Evolutionary conservation across 2,888 invertebrate genomes (phyloP).

Genomic region (Plagiodera versicolora): DNA sequence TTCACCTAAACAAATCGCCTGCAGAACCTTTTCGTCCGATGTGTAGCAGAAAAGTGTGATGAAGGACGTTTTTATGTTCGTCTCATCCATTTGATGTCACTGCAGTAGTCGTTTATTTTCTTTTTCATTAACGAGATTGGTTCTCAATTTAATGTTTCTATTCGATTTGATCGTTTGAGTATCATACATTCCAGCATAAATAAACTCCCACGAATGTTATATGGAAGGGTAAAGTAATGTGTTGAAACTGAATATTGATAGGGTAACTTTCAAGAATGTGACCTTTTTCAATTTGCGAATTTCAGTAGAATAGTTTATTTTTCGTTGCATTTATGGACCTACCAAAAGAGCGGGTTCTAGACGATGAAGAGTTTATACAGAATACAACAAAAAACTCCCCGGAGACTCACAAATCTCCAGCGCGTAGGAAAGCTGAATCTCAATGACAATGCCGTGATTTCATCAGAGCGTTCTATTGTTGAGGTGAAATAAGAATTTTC

Average conservation of each 20-base stretch:
- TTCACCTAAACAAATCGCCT: constrained; percentile 34
- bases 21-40: constrained; percentile 30
- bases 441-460: constrained; percentile 26
- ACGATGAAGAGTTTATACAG: constrained; percentile 14
- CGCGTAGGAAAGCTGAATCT: constrained; percentile 20
- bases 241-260: too few relatives aligned
- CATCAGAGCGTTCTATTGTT: constrained; percentile 19
- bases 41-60: background rate
- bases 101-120: background rate
- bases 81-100: constrained; percentile 2
- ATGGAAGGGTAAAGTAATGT: too few relatives aligned
- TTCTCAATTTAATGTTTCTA: background rate
- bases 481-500: constrained; percentile 20
- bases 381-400: constrained; percentile 17
- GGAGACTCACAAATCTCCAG: constrained; percentile 15
- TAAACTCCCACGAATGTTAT: too few relatives aligned
- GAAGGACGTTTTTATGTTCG: background rate
- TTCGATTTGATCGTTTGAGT: too few relatives aligned
- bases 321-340: background rate
- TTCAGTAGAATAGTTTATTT: too few relatives aligned
- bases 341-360: background rate
- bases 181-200: too few relatives aligned
- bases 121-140: background rate
- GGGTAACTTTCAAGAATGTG: too few relatives aligned
- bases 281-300: too few relatives aligned